A percentile compares a stretch with the other conserved stretches of the same genome.
Evolutionary conservation across 2,888 invertebrate genomes (phyloP).

Genomic region (Hyppa rectilinea): DNA sequence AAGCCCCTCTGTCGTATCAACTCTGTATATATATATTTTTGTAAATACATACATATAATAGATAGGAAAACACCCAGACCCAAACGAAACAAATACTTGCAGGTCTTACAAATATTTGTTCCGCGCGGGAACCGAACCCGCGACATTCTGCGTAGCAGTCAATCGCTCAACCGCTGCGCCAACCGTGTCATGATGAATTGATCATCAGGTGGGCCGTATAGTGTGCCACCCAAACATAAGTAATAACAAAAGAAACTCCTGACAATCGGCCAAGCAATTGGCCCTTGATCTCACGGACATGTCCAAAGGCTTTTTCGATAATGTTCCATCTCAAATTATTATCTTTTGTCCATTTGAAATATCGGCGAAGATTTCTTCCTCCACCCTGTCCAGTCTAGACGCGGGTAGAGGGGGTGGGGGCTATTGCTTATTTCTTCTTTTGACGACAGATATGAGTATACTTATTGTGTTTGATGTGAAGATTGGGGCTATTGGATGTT

Average conservation of each 20-base stretch:
- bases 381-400: conserved; percentile 28
- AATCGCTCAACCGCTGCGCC: too few species aligned
- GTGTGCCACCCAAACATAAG: background rate
- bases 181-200: too few species aligned
- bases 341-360: conserved; percentile 58
- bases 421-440: conserved; percentile 52
- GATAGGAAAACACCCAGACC: too few species aligned
- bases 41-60: too few species aligned
- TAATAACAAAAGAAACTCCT: background rate
- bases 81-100: too few species aligned
- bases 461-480: conserved; percentile 61
- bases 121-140: too few species aligned
- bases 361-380: conserved; percentile 36
- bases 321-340: conserved; percentile 43
- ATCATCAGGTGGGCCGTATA: background rate
- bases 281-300: conserved; percentile 43
- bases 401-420: background rate
- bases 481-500: conserved; percentile 39
- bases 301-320: conserved; percentile 50
- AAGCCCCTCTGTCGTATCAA: too few species aligned
- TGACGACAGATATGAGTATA: conserved; percentile 43
- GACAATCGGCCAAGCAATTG: conserved; percentile 36
- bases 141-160: too few species aligned
- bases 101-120: too few species aligned
- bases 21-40: too few species aligned